Base-by-base conservation (phyloP, 2,797 vertebrate genomes). In the Crypturellus tataupa region DNA sequence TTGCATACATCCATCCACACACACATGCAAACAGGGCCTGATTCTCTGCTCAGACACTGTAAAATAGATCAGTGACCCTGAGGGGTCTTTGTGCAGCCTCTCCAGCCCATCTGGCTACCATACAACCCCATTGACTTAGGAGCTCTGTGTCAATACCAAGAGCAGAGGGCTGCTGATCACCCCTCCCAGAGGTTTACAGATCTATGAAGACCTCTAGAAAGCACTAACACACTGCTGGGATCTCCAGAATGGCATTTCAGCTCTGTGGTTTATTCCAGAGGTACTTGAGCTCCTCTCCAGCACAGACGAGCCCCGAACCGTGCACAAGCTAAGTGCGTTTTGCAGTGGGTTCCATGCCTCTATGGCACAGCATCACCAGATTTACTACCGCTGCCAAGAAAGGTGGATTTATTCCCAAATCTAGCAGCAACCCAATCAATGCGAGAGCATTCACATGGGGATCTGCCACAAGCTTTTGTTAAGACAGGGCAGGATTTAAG, bases 371-470 rank as follows among this genome's bases (percentile, higher is more conserved):
- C 72, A 64, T 76, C 76, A 56, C 55, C 68, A 67, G 67, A 96
- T 94, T 96, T 91, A 92, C 89, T 64, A 7, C 1, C 20, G 29
- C 83, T 91, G 85, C 83, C 80, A 39, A 71, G 46, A 58, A 91
- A 80, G 64, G 85, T 81, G 76, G 90, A 93, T 94, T 90, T 90
- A 94, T 53, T 70, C 71, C 85, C 88, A 93, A 95, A 93, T 84
- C 91, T 65, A 83, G 73, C 56, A 81, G 91, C 77, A 5, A 5
- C 44, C 85, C 86, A 84, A 93, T 91, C 91, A 90, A 7, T 70
- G 85, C 8, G 55, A 89, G 68, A 76, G 39, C 2, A 11, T 31
- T 79, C 92, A 78, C 83, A 64, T 8, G 56, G 64, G 87, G 64
- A 81, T 95, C 70, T 76, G 44, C 76, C 91, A 90, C 85, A 81